phyloP scores from a whole-genome alignment of 2,888 invertebrate genomes.

The Hypsopygia costalis region DNA sequence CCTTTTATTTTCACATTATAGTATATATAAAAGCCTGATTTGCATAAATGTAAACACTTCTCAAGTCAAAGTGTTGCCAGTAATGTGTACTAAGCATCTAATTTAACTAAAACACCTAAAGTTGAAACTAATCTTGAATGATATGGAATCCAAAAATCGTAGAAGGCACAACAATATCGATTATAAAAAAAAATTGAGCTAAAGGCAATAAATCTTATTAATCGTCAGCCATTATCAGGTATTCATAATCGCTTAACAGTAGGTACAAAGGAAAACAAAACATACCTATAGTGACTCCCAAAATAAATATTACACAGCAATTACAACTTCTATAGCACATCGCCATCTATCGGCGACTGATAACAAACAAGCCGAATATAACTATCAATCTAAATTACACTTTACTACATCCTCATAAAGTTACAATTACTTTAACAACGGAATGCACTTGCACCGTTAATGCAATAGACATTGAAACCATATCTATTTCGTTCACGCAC shows the following conservation, averaged over 20 bases:
- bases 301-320: constrained; percentile 11
- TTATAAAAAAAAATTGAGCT: background rate
- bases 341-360: constrained; percentile 56
- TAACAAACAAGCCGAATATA: constrained; percentile 25
- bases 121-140: too few relatives aligned
- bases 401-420: constrained; percentile 48
- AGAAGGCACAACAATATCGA: too few relatives aligned
- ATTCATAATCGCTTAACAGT: constrained; percentile 14
- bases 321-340: constrained; percentile 36
- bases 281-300: constrained; percentile 8
- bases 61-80: too few relatives aligned
- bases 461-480: constrained; percentile 37
- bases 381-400: constrained; percentile 38
- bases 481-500: constrained; percentile 60
- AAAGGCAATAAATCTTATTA: constrained; percentile 23
- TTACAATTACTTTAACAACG: constrained; percentile 56
- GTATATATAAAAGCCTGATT: too few relatives aligned
- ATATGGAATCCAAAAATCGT: too few relatives aligned
- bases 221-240: constrained; percentile 20
- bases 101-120: too few relatives aligned
- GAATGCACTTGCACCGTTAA: constrained; percentile 62
- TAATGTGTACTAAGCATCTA: too few relatives aligned
- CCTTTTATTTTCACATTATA: too few relatives aligned
- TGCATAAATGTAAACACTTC: too few relatives aligned
- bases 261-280: background rate